A percentile compares a stretch with the other conserved stretches of the same genome.
Evolutionary conservation across 2,113 vertebrate species (phyloP).

Genomic region (Laterallus jamaicensis): DNA sequence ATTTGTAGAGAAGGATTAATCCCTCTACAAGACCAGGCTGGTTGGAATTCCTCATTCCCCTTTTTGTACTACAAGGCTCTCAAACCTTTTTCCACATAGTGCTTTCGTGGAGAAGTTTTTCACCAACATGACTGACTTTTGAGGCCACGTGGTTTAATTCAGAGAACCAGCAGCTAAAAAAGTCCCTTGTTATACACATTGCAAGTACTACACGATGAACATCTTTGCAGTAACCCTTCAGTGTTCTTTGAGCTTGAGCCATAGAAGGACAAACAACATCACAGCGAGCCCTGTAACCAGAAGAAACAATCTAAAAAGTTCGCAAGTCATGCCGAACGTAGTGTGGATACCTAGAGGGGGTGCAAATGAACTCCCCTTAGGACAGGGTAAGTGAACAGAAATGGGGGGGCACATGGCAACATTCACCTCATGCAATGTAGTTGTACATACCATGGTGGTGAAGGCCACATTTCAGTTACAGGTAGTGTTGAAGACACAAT

Average conservation of each 20-base stretch:
- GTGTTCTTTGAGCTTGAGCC: accelerated
- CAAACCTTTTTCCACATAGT: not conserved
- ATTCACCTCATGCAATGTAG: not conserved
- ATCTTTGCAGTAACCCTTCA: not conserved
- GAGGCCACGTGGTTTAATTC: not conserved
- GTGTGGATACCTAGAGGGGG: not conserved
- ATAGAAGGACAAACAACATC: not conserved
- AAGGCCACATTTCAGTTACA: not conserved
- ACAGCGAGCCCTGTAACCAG: not conserved
- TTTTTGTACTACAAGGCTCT: not conserved
- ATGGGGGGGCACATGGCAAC: accelerated
- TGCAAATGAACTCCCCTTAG: not conserved
- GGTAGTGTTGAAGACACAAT: not conserved
- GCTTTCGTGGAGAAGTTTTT: not conserved
- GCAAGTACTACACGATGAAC: not conserved
- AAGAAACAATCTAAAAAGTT: not conserved
- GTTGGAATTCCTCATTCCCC: slow-evolving; percentile 9
- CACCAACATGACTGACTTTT: not conserved
- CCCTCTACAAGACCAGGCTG: slow-evolving; percentile 27
- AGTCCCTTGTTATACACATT: not conserved
- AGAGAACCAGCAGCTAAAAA: not conserved
- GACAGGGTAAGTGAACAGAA: not conserved
- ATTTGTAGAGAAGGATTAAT: slow-evolving; percentile 46
- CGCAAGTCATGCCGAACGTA: not conserved
- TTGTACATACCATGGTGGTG: not conserved